Evolutionary conservation across 2,888 invertebrate genomes (phyloP), one percentile per base, ranked within the genome.

Genomic region (Mythimna lalbum): DNA sequence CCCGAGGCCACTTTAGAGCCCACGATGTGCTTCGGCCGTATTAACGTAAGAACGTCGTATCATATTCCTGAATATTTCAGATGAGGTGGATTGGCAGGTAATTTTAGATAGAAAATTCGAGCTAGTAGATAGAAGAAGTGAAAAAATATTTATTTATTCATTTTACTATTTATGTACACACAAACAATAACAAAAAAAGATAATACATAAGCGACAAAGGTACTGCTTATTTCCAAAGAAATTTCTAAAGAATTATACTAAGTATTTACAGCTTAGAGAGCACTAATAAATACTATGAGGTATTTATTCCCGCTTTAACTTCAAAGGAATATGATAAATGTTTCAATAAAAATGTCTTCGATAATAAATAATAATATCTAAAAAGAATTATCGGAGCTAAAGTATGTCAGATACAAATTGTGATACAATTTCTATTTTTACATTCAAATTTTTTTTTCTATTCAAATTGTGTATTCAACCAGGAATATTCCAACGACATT

Each of bases 1-100:
- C 47, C n/a, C 63, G 69, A 70, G 59, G 69, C 63, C 63, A 62
- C 70, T 85, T 83, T 85, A 80, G 49, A 76, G 23, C 75, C 61
- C 49, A 72, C 83, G 81, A 81, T 72, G 57, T 72, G 69, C 50
- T 71, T 69, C 74, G 56, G 12, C 47, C 21, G 68, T 53, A 59
- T 33, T 69, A 55, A 56, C 63, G 55, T 33, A 52, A 70, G 73
- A 36, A 74, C 36, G 53, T 73, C 57, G 12, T 64, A 74, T 49
- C 27, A 74, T 80, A 7, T 17, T 60, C 49, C 53, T 80, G 75
- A 63, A 79, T 75, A 75, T 80, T 76, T 60, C 9, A 63, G 31
- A 63, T 21, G 5, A 14, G 10, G 23, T n/a, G 12, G 19, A 57
- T 27, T 27, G 12, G 21, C 10, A 49, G 39, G 43, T 47, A 31